A percentile compares a stretch with the other conserved stretches of the same genome.
Conservation (phyloP, 2,797 vertebrate species). For the Benthosema pterotum region DNA sequence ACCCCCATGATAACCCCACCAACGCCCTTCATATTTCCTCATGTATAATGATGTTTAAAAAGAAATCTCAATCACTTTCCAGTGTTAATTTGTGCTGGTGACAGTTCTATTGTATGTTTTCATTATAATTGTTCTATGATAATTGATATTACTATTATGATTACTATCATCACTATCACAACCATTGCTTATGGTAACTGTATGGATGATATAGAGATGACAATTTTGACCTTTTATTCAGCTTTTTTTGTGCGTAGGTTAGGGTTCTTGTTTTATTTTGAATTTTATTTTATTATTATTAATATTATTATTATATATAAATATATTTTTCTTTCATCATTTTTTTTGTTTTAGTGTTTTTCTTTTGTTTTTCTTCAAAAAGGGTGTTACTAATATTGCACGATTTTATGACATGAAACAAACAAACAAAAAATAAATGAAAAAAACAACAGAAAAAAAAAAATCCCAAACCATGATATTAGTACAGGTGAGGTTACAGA, state of each 20-base stretch:
- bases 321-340: constrained; percentile 76
- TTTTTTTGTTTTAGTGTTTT: constrained; percentile 62
- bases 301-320: constrained; percentile 80
- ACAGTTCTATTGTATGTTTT: constrained; percentile 86
- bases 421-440: constrained; percentile 62
- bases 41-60: constrained; percentile 84
- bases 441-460: constrained; percentile 56
- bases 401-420: constrained; percentile 79
- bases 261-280: constrained; percentile 77
- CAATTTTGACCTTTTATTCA: constrained; percentile 61
- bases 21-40: constrained; percentile 67
- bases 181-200: constrained; percentile 64
- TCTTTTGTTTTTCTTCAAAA: constrained; percentile 77
- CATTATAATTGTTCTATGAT: constrained; percentile 70
- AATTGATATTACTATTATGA: constrained; percentile 62
- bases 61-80: constrained; percentile 86
- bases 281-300: constrained; percentile 74
- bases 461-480: constrained; percentile 47
- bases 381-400: constrained; percentile 91
- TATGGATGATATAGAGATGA: constrained; percentile 75
- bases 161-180: constrained; percentile 70
- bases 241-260: constrained; percentile 74
- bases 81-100: constrained; percentile 92
- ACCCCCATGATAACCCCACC: constrained; percentile 36
- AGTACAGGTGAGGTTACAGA: constrained; percentile 67